Conservation (phyloP, 2,113 vertebrate genomes). For the Ginglymostoma cirratum region DNA sequence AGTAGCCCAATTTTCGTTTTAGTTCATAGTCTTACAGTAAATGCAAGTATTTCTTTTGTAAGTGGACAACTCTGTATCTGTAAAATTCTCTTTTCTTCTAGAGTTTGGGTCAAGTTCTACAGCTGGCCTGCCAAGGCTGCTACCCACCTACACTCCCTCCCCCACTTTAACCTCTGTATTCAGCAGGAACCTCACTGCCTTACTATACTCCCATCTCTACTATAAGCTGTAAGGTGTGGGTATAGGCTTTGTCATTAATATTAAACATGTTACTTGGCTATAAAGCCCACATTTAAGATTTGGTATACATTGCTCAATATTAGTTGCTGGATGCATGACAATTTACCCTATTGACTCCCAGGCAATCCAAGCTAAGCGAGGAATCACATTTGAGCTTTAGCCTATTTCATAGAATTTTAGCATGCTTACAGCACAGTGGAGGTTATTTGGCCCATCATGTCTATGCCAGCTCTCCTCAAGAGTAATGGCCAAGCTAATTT, state of each 20-base stretch:
- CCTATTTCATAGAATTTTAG: not conserved
- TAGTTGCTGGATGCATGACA: not conserved
- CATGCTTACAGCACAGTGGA: not conserved
- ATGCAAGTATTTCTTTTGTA: not conserved
- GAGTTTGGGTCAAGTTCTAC: not conserved
- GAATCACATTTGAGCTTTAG: not conserved
- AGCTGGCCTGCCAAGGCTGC: not conserved
- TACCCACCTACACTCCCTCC: not conserved
- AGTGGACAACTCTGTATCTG: not conserved
- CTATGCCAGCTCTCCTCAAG: not conserved
- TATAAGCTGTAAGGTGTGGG: no score
- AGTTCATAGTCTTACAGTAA: no score
- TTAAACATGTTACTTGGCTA: not conserved
- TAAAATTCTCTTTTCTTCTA: not conserved
- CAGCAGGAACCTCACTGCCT: no score
- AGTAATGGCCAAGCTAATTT: not conserved
- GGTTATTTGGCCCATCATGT: not conserved
- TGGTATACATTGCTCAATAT: not conserved
- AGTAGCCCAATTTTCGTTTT: no score
- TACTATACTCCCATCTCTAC: no score
- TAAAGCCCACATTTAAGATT: not conserved
- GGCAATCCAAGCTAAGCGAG: not conserved
- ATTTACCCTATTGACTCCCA: not conserved
- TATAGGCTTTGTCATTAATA: not conserved
- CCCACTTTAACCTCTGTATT: not conserved